Evolutionary conservation across 2,113 vertebrate species (phyloP).

Genomic region (Lycocorax pyrrhopterus): DNA sequence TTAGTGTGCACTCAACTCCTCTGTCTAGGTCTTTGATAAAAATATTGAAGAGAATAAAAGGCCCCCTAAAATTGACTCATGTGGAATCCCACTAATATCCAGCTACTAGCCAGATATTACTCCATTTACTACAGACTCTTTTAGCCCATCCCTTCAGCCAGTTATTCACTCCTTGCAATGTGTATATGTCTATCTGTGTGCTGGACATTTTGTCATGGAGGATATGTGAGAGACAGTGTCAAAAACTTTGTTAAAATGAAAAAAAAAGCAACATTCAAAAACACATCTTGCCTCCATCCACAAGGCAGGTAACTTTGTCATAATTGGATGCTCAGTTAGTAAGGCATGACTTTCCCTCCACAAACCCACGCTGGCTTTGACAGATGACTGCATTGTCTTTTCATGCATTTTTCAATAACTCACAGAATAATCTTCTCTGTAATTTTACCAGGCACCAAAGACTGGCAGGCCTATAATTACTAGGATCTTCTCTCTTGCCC

Average conservation of each 20-base stretch:
- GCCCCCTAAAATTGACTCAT: neutral
- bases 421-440: neutral
- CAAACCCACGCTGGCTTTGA: fast-evolving
- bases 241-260: neutral
- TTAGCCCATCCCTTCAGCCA: neutral
- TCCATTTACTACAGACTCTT: neutral
- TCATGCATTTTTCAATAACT: neutral
- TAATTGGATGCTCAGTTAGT: neutral
- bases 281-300: neutral
- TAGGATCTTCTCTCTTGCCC: neutral
- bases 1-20: neutral
- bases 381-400: neutral
- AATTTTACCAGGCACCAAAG: neutral
- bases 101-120: neutral
- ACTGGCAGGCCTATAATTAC: neutral
- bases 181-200: neutral
- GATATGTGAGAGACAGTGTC: neutral
- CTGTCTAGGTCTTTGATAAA: neutral
- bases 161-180: neutral
- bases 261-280: fast-evolving
- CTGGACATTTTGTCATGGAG: neutral
- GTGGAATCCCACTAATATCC: neutral
- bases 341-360: neutral
- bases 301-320: neutral
- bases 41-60: neutral